A percentile compares a stretch with the other conserved stretches of the same genome.
Evolutionary conservation across 2,113 vertebrate genomes (phyloP).

Genomic region (Dolichotis patagonum): DNA sequence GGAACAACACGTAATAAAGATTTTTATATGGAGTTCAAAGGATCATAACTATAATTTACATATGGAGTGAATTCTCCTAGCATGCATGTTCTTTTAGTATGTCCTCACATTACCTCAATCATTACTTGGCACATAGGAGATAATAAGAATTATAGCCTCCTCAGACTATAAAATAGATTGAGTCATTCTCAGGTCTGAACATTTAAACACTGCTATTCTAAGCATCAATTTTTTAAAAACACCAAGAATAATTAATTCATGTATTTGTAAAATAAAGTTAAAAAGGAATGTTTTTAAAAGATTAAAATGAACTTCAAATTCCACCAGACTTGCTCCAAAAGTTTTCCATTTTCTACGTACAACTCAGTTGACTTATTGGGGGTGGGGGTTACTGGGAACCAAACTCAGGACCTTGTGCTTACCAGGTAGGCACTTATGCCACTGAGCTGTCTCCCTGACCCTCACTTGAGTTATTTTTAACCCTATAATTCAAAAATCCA

Average conservation of each 20-base stretch:
- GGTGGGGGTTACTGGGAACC: no score
- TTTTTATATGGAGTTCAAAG: conserved; percentile 10
- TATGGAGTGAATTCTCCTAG: neutral
- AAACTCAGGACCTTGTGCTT: no score
- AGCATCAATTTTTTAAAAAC: conserved; percentile 25
- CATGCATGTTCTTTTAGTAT: conserved; percentile 9
- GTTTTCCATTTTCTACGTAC: neutral
- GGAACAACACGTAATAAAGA: neutral
- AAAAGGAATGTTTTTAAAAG: neutral
- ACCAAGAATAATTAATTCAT: neutral
- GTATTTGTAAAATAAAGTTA: conserved; percentile 25
- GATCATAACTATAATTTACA: neutral
- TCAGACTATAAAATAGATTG: neutral
- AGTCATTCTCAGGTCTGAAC: conserved; percentile 33
- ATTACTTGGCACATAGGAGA: conserved; percentile 16
- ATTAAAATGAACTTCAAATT: conserved; percentile 32
- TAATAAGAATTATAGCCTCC: neutral
- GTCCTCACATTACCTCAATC: neutral
- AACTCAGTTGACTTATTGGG: neutral
- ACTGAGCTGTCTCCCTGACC: no score
- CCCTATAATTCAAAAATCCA: neutral
- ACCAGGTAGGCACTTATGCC: no score
- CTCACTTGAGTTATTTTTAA: neutral
- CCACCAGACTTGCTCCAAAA: neutral
- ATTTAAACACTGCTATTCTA: conserved; percentile 15